phyloP scores from a whole-genome alignment of 2,113 vertebrate species.

The Lepus europaeus region DNA sequence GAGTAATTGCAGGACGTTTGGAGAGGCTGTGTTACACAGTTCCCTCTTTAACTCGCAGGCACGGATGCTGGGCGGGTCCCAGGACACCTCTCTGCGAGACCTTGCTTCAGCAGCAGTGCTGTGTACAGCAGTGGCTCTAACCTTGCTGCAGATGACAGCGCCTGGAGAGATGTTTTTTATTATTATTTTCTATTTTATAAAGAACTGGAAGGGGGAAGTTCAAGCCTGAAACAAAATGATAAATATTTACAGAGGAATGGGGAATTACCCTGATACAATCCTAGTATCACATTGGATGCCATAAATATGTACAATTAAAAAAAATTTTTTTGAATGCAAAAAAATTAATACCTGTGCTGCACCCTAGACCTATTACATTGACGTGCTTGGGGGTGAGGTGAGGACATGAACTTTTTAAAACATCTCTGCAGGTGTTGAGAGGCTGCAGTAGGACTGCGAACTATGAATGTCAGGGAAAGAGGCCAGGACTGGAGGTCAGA shows the following conservation, averaged over 20 bases:
- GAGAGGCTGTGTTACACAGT: not conserved
- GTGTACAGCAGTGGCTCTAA: not conserved
- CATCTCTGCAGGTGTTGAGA: conserved; percentile 17
- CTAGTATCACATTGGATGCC: no score
- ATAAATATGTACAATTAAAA: no score
- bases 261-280: no score
- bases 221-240: no score
- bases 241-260: no score
- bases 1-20: not conserved
- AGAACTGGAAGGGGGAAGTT: no score
- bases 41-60: not conserved
- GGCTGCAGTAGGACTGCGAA: not conserved
- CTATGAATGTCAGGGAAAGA: not conserved
- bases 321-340: not conserved
- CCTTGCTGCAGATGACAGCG: not conserved
- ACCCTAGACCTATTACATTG: not conserved
- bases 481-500: not conserved
- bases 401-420: not conserved
- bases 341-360: not conserved
- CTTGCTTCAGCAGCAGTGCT: not conserved
- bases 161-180: not conserved
- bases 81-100: not conserved
- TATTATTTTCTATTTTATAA: no score
- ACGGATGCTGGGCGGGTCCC: not conserved
- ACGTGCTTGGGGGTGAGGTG: not conserved